These are phyloP conservation scores for Aurelia coerulea DNA, from an alignment of 30 jellyfish, hydroid and myxozoan species.

Conservation along the genomic window DNA sequence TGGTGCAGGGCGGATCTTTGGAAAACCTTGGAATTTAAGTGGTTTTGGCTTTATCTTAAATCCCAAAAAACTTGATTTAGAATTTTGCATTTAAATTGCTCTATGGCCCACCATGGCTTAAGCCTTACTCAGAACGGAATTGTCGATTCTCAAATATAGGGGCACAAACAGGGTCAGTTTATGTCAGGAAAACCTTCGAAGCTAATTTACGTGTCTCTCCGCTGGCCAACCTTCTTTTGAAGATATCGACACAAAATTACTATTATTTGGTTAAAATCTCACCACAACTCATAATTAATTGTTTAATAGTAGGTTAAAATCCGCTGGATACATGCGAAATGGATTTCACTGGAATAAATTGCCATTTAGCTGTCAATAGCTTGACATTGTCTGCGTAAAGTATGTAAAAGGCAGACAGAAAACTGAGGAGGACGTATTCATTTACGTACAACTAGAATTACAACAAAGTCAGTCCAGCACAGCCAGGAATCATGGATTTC, in stretches of 20 bases:
- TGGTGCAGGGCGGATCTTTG: too few species aligned
- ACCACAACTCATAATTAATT: conserved; percentile 56
- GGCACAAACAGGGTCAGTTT: too few species aligned
- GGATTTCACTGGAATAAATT: conserved; percentile 36
- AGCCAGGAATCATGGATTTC: not conserved
- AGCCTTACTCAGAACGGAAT: too few species aligned
- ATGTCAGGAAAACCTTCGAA: conserved; percentile 5
- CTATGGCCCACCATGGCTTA: too few species aligned
- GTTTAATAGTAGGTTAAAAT: conserved; percentile 34
- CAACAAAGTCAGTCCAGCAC: too few species aligned
- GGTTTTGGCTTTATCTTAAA: too few species aligned
- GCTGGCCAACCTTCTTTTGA: conserved; percentile 40
- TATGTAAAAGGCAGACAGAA: not conserved
- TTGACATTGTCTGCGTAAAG: conserved; percentile 33
- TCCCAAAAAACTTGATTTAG: too few species aligned
- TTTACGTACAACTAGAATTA: not conserved
- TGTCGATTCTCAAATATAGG: too few species aligned
- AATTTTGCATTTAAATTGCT: too few species aligned
- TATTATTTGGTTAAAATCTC: conserved; percentile 26
- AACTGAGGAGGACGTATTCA: not conserved
- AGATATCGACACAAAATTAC: conserved; percentile 44
- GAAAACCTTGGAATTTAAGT: too few species aligned
- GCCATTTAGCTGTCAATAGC: conserved; percentile 54
- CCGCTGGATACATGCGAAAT: conserved; percentile 52
- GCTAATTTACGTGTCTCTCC: conserved; percentile 22